Base-by-base conservation (phyloP, 2,888 invertebrate genomes). In the Ellobium chinense region DNA sequence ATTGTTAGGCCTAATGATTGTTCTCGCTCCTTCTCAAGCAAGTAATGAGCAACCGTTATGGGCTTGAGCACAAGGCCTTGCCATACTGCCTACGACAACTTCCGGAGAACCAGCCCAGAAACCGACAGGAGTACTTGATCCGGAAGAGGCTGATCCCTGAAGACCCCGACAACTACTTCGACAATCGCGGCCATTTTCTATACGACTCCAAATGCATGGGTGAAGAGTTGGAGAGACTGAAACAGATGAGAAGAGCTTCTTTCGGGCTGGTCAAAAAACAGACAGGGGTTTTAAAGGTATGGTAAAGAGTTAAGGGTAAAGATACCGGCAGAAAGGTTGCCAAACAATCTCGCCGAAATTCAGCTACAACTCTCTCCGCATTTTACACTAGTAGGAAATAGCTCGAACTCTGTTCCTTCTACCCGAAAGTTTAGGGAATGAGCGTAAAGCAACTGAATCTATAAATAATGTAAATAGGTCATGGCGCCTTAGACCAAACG, bases 91-190 rank as follows among this genome's bases (percentile, higher is more conserved):
- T 78, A 7, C 7, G 72, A n/a, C n/a, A 21, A 18, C 65, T 78
- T 18, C 78, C 78, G 31, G 78, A 78, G 31, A 78, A 78, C 54
- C 70, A 54, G 63, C 78, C 78, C 1, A 31, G 36, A 0, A 72
- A 62, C 36, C 46, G 62, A 1, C 54, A 63, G 2, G 78, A 78
- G 70, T 69, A 7, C 21, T 46, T 78, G 60, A 46, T 72, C 27
- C 39, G 72, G 12, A 69, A 31, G 34, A 14, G 29, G 14, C 1
- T 65, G 29, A 72, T 34, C 36, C 78, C 78, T 2, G 72, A 36
- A 1, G 78, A 78, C 29, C 46, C 39, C 12, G 62, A 60, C 7
- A 56, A 54, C 29, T 78, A 78, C 63, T 78, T 78, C 34, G 78
- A 78, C 63, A 29, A 72, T 54, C 14, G 24, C 1, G 60, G 69